A percentile compares a stretch with the other conserved stretches of the same genome.
Evolutionary conservation across 2,113 vertebrate genomes (phyloP).

Genomic region (Noturus placidus): DNA sequence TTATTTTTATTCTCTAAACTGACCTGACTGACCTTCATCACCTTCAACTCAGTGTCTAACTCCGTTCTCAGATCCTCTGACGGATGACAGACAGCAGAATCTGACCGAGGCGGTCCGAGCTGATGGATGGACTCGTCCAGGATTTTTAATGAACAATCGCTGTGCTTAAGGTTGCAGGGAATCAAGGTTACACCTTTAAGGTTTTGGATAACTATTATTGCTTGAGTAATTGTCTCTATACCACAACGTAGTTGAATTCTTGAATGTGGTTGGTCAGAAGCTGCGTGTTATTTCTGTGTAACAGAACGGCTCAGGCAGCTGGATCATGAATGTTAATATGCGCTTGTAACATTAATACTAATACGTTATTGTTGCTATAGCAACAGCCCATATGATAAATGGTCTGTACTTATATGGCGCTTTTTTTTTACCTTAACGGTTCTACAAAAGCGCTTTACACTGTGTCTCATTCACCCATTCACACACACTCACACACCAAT

Average conservation of each 20-base stretch:
- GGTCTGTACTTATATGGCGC: no score
- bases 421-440: no score
- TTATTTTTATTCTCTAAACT: slow-evolving; percentile 2
- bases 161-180: background rate
- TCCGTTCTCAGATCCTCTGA: background rate
- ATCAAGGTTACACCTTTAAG: background rate
- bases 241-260: background rate
- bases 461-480: no score
- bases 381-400: no score
- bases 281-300: background rate
- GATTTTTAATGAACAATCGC: background rate
- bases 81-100: background rate
- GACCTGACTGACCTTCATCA: slow-evolving; percentile 18
- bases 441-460: no score
- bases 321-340: background rate
- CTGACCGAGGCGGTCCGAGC: background rate
- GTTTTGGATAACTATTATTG: background rate
- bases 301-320: background rate
- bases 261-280: background rate
- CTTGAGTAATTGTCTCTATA: background rate
- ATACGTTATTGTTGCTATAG: background rate
- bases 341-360: no score
- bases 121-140: background rate
- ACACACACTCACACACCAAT: no score
- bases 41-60: slow-evolving; percentile 1